Percentiles rank a stretch among this genome's conserved stretches.
Conservation (phyloP, 2,888 invertebrate species). For the Drosophila prolongata region DNA sequence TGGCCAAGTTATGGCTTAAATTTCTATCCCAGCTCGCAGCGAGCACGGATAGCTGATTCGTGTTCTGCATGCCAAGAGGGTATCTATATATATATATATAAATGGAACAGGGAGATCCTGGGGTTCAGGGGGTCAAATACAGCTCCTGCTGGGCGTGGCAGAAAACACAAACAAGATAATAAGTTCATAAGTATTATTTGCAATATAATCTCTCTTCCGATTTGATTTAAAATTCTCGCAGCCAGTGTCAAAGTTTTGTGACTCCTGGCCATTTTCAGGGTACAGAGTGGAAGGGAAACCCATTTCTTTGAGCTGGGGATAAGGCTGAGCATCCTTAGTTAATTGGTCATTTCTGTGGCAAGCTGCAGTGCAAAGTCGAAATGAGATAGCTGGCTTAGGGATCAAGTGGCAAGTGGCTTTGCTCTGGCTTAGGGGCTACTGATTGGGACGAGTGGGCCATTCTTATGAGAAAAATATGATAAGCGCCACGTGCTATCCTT, state of each 20-base stretch:
- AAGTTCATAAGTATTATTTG: slow-evolving; percentile 79
- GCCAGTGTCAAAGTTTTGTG: slow-evolving; percentile 61
- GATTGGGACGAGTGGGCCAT: slow-evolving; percentile 34
- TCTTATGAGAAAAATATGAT: slow-evolving; percentile 23
- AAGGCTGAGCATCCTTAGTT: slow-evolving; percentile 48
- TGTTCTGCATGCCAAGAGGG: slow-evolving; percentile 71
- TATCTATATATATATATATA: slow-evolving; percentile 13
- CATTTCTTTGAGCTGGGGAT: slow-evolving; percentile 48
- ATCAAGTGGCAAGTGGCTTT: slow-evolving; percentile 32
- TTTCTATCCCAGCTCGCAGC: slow-evolving; percentile 68
- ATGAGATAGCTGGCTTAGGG: slow-evolving; percentile 36
- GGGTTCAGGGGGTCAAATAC: slow-evolving; percentile 3
- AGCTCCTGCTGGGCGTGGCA: slow-evolving; percentile 32
- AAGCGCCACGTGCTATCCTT: slow-evolving; percentile 32
- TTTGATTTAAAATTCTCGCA: slow-evolving; percentile 69
- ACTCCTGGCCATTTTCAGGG: slow-evolving; percentile 35
- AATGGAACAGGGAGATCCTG: not conserved
- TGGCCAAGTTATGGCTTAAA: slow-evolving; percentile 74
- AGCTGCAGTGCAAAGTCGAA: slow-evolving; percentile 38
- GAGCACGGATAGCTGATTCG: slow-evolving; percentile 49
- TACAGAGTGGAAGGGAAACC: slow-evolving; percentile 4
- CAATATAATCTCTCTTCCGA: slow-evolving; percentile 64
- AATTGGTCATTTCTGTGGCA: slow-evolving; percentile 57
- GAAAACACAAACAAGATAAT: slow-evolving; percentile 76
- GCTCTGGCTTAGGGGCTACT: slow-evolving; percentile 23